These are phyloP conservation scores for Myopa testacea DNA, from an alignment of 2,888 invertebrate genomes.

Conservation along the genomic window DNA sequence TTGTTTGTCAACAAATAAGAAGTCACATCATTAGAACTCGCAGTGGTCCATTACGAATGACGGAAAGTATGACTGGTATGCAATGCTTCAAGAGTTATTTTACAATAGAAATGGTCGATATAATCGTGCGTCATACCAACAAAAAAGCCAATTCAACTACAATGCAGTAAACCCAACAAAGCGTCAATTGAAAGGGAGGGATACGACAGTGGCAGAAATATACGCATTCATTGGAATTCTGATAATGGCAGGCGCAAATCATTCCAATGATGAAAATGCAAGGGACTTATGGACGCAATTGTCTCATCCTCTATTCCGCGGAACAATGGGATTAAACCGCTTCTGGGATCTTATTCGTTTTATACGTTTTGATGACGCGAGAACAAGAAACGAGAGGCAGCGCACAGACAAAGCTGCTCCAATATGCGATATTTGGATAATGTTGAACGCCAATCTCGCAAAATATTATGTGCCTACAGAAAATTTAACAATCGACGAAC, in stretches of 20 bases:
- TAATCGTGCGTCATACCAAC: constrained; percentile 26
- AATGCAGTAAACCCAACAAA: constrained; percentile 36
- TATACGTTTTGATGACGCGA: constrained; percentile 55
- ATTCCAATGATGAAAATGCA: constrained; percentile 15
- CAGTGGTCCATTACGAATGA: constrained; percentile 33
- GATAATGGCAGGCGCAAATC: constrained; percentile 35
- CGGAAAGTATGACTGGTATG: too few relatives aligned
- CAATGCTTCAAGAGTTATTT: too few relatives aligned
- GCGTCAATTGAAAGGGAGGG: constrained; percentile 40
- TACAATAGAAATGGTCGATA: constrained; percentile 34
- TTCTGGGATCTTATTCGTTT: constrained; percentile 51
- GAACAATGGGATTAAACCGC: constrained; percentile 49
- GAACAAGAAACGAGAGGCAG: constrained; percentile 49
- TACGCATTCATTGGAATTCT: constrained; percentile 41
- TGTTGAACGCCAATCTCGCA: constrained; percentile 55
- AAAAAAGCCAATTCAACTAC: constrained; percentile 23
- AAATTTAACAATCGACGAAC: constrained; percentile 55
- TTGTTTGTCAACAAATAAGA: too few relatives aligned
- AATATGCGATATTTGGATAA: constrained; percentile 51
- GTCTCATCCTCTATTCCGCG: constrained; percentile 40
- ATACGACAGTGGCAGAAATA: constrained; percentile 32
- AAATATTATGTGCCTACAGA: constrained; percentile 53
- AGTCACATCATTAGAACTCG: too few relatives aligned
- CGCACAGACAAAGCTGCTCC: constrained; percentile 54
- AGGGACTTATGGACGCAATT: constrained; percentile 35